Conservation (phyloP, 2,888 invertebrate genomes). For the Philhelius pedissequus region DNA sequence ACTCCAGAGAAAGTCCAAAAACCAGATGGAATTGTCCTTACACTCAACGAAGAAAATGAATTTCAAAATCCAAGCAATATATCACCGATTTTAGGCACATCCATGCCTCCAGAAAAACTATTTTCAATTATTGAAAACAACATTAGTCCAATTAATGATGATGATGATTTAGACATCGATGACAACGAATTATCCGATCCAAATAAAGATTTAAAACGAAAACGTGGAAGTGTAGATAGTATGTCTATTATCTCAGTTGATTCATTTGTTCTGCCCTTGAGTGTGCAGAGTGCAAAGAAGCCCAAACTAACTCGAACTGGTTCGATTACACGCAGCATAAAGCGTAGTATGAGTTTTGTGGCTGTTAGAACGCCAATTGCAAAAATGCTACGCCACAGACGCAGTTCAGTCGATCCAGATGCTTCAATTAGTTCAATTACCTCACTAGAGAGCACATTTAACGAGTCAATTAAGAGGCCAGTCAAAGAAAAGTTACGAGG, state of each 20-base stretch:
- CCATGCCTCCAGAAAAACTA: conserved; percentile 25
- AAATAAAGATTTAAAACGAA: conserved; percentile 75
- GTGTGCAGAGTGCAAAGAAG: conserved; percentile 75
- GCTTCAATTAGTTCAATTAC: conserved; percentile 76
- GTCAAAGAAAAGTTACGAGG: conserved; percentile 77
- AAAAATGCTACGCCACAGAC: conserved; percentile 72
- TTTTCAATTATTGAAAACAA: conserved; percentile 71
- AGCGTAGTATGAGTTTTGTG: conserved; percentile 78
- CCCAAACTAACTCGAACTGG: conserved; percentile 78
- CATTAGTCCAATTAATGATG: conserved; percentile 50
- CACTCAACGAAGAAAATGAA: conserved; percentile 67
- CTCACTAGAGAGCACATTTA: conserved; percentile 76
- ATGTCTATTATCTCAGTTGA: conserved; percentile 77
- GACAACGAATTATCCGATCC: conserved; percentile 74
- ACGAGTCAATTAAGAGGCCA: conserved; percentile 76
- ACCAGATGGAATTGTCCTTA: conserved; percentile 69
- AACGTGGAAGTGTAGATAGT: conserved; percentile 77
- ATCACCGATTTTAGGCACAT: conserved; percentile 75
- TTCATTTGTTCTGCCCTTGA: conserved; percentile 74
- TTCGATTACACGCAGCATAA: conserved; percentile 77
- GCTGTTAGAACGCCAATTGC: conserved; percentile 76
- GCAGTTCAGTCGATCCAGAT: conserved; percentile 73
- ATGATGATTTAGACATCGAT: conserved; percentile 72
- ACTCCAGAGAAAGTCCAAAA: conserved; percentile 51
- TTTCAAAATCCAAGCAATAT: conserved; percentile 73